Evolutionary conservation across 1,140 invertebrate genomes (phyloP), one percentile per base, ranked within the genome.

Genomic region (Orussus abietinus): DNA sequence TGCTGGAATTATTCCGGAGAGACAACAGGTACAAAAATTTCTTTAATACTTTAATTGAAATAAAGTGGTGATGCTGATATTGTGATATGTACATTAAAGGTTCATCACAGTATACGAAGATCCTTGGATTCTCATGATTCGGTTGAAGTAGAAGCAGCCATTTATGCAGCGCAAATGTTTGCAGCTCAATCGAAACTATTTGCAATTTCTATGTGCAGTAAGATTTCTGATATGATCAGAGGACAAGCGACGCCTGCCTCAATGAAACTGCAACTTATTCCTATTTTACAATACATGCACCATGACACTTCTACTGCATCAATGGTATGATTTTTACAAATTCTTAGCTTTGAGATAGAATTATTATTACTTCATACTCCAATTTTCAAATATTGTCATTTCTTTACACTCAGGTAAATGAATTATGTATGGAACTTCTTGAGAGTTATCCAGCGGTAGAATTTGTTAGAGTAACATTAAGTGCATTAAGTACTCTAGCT

Each of bases 141-240:
- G 44, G 88, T 96, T 2, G 94, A 98, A 77, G 88, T 97, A 12
- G 86, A 95, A 74, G 93, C 94, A 29, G 93, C 94, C 11, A 94
- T 98, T 56, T 93, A 90, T 80, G 92, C 92, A 34, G 91, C 92
- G 38, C 86, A 85, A 49, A 86, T 88, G 74, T 96, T 96, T 81
- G 90, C 92, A 30, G 86, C 88, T 7, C 86, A 92, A 64, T 96
- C 92, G 5, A 90, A 90, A 68, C 80, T 86, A 21, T 98, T 97
- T 80, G 92, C 94, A n/a, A 83, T 92, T 5, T 92, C 88, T 35
- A 96, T 97, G 83, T 96, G 92, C 60, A 89, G 88, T 51, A 96
- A 96, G 74, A 85, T 98, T 32, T 89, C 90, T 1, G 85, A 93
- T 43, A 97, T 97, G 92, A 94, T 97, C 50, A 84, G 91, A 62